These are phyloP conservation scores for Athalia circularis DNA, from an alignment of 2,888 invertebrate species.

Conservation along the genomic window DNA sequence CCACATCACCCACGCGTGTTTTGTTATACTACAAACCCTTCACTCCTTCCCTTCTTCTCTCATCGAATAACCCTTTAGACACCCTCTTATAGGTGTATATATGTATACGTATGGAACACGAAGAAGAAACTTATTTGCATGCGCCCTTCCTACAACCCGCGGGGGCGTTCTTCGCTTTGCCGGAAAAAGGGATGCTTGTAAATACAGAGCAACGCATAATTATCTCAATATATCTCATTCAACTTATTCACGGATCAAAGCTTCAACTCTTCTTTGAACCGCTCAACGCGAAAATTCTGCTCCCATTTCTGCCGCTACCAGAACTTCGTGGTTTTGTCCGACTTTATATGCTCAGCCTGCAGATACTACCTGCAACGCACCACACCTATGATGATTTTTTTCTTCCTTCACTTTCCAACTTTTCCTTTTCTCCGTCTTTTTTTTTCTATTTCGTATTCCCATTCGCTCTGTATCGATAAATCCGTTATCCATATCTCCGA, in stretches of 20 bases:
- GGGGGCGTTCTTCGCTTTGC: neutral
- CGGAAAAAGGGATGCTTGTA: constrained; percentile 26
- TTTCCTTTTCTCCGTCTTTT: neutral
- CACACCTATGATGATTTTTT: no score
- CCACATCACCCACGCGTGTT: constrained; percentile 25
- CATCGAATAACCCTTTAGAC: constrained; percentile 13
- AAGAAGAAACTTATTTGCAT: constrained; percentile 39
- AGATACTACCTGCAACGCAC: no score
- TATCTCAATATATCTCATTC: constrained; percentile 35
- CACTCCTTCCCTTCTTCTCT: no score
- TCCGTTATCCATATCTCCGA: neutral
- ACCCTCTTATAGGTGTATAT: neutral
- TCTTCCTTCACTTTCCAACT: neutral
- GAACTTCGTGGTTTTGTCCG: no score
- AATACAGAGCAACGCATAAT: constrained; percentile 40
- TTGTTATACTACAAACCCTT: constrained; percentile 28
- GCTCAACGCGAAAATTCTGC: neutral
- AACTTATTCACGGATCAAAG: constrained; percentile 35
- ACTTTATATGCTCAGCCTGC: no score
- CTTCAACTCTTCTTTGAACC: constrained; percentile 23
- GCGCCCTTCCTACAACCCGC: neutral
- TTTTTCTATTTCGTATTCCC: neutral
- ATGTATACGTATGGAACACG: neutral
- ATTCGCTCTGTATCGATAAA: neutral
- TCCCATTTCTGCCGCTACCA: no score